Evolutionary conservation across 2,113 vertebrate genomes (phyloP).

Genomic region (Bos taurus): DNA sequence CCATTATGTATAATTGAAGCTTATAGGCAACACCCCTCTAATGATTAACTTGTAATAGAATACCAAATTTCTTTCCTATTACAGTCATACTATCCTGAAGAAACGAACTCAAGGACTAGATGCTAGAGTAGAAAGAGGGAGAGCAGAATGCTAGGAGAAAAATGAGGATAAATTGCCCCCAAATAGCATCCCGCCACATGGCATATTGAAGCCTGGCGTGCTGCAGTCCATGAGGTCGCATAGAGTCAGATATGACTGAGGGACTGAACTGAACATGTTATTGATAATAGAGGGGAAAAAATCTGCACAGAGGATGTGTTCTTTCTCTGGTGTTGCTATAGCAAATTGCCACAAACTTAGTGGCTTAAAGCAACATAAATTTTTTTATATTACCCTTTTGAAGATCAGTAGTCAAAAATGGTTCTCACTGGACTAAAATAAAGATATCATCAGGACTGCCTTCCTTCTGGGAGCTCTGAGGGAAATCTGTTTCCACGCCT

Average conservation of each 20-base stretch:
- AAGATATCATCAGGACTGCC: neutral
- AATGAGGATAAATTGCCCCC: neutral
- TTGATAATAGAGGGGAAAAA: neutral
- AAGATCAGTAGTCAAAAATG: neutral
- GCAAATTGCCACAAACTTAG: neutral
- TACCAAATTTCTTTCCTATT: neutral
- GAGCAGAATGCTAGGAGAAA: neutral
- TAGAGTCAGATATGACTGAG: rapidly evolving
- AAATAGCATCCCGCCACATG: neutral
- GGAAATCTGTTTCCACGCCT: neutral
- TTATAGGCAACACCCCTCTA: neutral
- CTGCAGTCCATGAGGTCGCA: neutral
- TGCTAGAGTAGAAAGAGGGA: neutral
- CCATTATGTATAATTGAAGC: neutral
- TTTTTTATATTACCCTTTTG: neutral
- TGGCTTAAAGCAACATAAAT: neutral
- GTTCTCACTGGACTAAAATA: neutral
- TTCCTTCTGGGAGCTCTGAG: neutral
- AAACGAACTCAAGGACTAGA: neutral
- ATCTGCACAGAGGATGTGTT: neutral
- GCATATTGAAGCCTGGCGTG: neutral
- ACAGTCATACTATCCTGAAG: neutral
- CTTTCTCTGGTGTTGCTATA: neutral
- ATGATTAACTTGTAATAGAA: neutral
- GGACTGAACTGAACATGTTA: neutral